Base-by-base conservation (phyloP, 2,797 vertebrate genomes). In the Adrianichthys oophorus region DNA sequence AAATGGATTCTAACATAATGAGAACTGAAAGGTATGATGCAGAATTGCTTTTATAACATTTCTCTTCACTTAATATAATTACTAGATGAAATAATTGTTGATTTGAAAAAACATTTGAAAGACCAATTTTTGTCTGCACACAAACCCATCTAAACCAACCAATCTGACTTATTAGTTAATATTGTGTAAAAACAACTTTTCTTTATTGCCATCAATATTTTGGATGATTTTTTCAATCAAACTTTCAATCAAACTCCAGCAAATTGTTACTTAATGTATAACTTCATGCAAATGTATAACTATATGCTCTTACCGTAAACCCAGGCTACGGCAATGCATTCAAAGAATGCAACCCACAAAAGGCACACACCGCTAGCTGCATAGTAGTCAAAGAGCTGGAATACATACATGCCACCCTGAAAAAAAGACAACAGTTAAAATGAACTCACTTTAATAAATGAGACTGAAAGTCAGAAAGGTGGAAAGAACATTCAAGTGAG, bases 311-410 rank as follows among this genome's bases (percentile, higher is more conserved):
- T 87, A 99, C 98, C 97, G 93, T 97, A 99, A 92, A 99, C 93
- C 98, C 98, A 99, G 93, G 96, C 94, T 93, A 99, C 93, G 93
- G 96, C 96, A 90, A 99, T 94, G 93, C 96, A 98, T 95, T 99
- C 98, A 93, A 99, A 99, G 95, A 99, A 99, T 92, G 97, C 97
- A 88, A 99, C 96, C 97, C 97, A 99, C 92, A 99, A 92, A 91
- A 99, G 96, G 94, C 98, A 99, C 92, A 98, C 95, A 92, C 97
- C 98, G 78, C 97, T 99, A 92, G 97, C 98, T 93, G 98, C 98
- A 90, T 99, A 99, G 94, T 98, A 99, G 94, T 99, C 98, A 92
- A 99, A 99, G 90, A 99, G 95, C 84, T 99, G 98, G 89, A 99
- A 99, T 92, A 99, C 95, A 85, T 98, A 99, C 96, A 99, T 97